Evolutionary conservation across 2,797 vertebrate genomes (phyloP).

Genomic region (Craterocephalus amniculus): DNA sequence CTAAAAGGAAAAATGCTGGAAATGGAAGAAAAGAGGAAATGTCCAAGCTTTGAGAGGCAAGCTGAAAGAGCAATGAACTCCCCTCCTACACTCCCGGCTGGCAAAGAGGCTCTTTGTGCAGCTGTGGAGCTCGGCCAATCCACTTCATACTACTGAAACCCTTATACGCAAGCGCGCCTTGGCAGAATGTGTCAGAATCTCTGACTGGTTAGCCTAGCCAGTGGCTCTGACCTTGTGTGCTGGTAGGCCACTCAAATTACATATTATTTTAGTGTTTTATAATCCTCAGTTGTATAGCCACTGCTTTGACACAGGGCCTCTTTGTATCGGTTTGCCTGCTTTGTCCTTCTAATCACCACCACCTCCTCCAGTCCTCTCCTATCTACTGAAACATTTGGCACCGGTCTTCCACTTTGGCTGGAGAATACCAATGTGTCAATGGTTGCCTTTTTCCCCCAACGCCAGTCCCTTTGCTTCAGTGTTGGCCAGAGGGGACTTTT

Average conservation of each 20-base stretch:
- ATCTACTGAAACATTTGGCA: conserved; percentile 71
- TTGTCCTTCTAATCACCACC: conserved; percentile 46
- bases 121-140: conserved; percentile 63
- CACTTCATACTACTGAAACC: conserved; percentile 56
- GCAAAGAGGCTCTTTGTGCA: conserved; percentile 77
- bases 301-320: conserved; percentile 69
- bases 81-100: conserved; percentile 68
- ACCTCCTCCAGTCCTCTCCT: conserved; percentile 45
- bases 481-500: conserved; percentile 61
- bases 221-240: conserved; percentile 57
- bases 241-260: conserved; percentile 58
- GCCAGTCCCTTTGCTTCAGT: conserved; percentile 58
- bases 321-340: conserved; percentile 73
- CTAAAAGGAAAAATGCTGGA: conserved; percentile 62
- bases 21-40: conserved; percentile 69
- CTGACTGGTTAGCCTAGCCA: conserved; percentile 47
- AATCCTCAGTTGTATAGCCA: conserved; percentile 58
- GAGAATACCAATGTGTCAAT: conserved; percentile 77
- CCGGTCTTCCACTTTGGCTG: conserved; percentile 67
- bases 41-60: conserved; percentile 54
- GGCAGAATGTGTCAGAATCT: conserved; percentile 62
- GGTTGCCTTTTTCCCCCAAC: conserved; percentile 60
- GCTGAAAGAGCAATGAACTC: conserved; percentile 59
- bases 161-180: conserved; percentile 64
- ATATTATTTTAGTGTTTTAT: conserved; percentile 76